These are phyloP conservation scores for Drosophila diplacantha DNA, from an alignment of 2,888 invertebrate species.

Conservation along the genomic window DNA sequence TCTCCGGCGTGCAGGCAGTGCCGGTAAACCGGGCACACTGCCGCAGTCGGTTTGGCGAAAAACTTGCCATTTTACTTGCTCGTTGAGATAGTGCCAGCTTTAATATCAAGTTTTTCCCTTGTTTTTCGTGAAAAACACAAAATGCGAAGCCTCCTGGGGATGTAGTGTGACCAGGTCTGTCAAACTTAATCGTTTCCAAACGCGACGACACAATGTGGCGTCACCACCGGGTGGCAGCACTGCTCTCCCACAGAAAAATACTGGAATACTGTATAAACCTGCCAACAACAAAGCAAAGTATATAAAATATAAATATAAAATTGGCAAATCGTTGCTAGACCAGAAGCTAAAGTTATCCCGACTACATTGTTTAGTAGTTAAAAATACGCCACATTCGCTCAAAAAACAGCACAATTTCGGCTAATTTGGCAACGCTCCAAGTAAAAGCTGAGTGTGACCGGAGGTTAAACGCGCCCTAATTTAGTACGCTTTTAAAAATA, in stretches of 20 bases:
- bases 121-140: slow-evolving; percentile 1
- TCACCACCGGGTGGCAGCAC: neutral
- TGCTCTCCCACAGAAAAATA: neutral
- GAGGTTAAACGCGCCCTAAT: too few relatives aligned
- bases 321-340: too few relatives aligned
- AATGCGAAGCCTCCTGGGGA: slow-evolving; percentile 8
- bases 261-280: neutral
- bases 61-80: slow-evolving; percentile 50
- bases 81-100: neutral
- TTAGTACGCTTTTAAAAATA: neutral
- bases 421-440: too few relatives aligned
- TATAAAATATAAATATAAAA: too few relatives aligned
- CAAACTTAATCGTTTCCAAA: neutral
- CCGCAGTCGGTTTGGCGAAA: slow-evolving; percentile 64
- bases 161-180: slow-evolving; percentile 9
- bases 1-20: slow-evolving; percentile 63
- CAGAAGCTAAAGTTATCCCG: too few relatives aligned
- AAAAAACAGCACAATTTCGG: too few relatives aligned
- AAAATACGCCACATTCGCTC: too few relatives aligned
- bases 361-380: too few relatives aligned
- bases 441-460: too few relatives aligned
- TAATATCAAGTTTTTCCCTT: neutral
- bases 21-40: slow-evolving; percentile 58
- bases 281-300: neutral
- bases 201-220: neutral